Evolutionary conservation across 2,888 invertebrate species (phyloP).

Genomic region (Nasonia oneida): DNA sequence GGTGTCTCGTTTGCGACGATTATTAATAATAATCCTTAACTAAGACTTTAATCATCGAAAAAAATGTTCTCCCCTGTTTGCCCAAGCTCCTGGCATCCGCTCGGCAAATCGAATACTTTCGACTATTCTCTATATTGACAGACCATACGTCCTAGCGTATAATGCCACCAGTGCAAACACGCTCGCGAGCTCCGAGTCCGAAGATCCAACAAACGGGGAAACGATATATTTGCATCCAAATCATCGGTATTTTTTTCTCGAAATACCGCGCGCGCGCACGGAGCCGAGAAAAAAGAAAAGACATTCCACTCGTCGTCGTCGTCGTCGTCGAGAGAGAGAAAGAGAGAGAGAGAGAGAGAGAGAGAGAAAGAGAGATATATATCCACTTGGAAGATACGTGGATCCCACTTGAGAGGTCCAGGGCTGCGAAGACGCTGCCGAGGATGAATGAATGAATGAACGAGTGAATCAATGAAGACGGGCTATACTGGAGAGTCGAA

Average conservation of each 20-base stretch:
- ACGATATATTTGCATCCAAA: slow-evolving; percentile 42
- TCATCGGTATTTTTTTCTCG: slow-evolving; percentile 38
- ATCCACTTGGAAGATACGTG: slow-evolving; percentile 18
- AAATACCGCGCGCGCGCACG: not conserved
- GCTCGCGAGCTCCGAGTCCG: not conserved
- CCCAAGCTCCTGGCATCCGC: not conserved
- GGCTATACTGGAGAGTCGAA: slow-evolving; percentile 4
- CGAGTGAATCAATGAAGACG: slow-evolving; percentile 41
- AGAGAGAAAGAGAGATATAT: not conserved
- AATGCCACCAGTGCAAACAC: not conserved
- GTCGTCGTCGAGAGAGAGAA: no score
- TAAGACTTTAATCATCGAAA: not conserved
- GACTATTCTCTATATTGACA: not conserved
- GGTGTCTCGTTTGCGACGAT: not conserved
- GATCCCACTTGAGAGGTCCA: slow-evolving; percentile 43
- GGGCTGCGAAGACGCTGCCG: not conserved
- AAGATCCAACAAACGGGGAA: not conserved
- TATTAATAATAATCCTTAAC: not conserved
- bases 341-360: not conserved
- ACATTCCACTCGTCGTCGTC: no score
- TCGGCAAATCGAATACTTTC: not conserved
- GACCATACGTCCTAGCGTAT: not conserved
- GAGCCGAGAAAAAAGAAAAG: no score
- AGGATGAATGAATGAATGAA: slow-evolving; percentile 36
- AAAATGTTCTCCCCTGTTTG: not conserved